Percentiles rank a stretch among this genome's conserved stretches.
These are phyloP conservation scores for Pangasius djambal DNA, from an alignment of 2,797 vertebrate species.

Conservation along the genomic window DNA sequence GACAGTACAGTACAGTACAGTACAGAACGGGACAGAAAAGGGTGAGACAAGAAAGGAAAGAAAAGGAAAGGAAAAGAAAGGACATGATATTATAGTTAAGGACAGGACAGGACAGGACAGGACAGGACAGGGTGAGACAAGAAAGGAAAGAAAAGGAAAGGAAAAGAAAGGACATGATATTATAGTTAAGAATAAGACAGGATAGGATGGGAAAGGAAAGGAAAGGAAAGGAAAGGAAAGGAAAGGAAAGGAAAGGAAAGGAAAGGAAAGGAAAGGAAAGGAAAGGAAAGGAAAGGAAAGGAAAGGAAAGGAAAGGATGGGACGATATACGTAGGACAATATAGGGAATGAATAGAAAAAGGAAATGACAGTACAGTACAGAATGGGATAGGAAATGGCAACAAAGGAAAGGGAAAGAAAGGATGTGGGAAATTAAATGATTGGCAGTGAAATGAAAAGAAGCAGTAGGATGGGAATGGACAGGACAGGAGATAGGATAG, in stretches of 20 bases:
- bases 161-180: neutral
- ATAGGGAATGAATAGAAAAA: neutral
- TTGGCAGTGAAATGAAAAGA: conserved; percentile 26
- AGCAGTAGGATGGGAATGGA: neutral
- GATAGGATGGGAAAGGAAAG: neutral
- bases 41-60: neutral
- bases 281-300: neutral
- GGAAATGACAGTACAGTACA: neutral
- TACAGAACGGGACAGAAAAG: neutral
- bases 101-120: neutral
- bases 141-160: neutral
- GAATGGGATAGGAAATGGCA: neutral
- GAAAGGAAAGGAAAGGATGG: neutral
- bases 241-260: too few species aligned
- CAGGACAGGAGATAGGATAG: neutral
- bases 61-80: neutral
- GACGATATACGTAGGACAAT: neutral
- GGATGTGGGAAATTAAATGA: neutral
- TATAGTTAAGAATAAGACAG: too few species aligned
- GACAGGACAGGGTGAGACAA: neutral
- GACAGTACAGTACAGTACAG: too few species aligned
- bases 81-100: too few species aligned
- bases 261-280: neutral
- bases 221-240: neutral
- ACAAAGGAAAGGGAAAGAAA: neutral